Evolutionary conservation across 2,888 invertebrate species (phyloP).

Genomic region (Trilocha varians): DNA sequence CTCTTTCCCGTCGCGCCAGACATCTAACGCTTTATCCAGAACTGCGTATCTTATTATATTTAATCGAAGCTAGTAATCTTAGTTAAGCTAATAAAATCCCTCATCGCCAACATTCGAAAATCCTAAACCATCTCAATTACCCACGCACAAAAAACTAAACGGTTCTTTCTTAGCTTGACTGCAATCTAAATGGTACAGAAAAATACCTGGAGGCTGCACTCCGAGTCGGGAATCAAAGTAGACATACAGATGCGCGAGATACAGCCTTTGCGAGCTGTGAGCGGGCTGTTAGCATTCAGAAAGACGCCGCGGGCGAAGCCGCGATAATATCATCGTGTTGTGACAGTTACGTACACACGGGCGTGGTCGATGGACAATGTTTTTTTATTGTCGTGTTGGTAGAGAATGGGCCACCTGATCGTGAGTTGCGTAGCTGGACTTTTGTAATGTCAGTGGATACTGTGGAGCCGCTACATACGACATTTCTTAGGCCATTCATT

Average conservation of each 20-base stretch:
- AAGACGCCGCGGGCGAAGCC: conserved; percentile 60
- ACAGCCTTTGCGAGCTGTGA: conserved; percentile 43
- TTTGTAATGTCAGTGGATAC: too few species aligned
- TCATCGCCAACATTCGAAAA: too few species aligned
- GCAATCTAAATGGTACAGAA: conserved; percentile 59
- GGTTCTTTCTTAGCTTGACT: conserved; percentile 20
- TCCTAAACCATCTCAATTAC: not conserved
- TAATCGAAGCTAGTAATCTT: too few species aligned
- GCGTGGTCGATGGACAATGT: conserved; percentile 4
- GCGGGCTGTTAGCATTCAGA: conserved; percentile 67
- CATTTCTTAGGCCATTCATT: too few species aligned
- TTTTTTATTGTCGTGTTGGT: conserved; percentile 6
- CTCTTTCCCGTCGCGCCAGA: too few species aligned
- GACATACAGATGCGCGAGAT: conserved; percentile 49
- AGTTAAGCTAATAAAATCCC: too few species aligned
- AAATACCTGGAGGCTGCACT: conserved; percentile 48
- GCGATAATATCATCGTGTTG: conserved; percentile 59
- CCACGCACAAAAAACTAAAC: conserved; percentile 27
- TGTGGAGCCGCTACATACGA: too few species aligned
- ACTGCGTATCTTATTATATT: too few species aligned
- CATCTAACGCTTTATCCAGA: too few species aligned
- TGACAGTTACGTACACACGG: conserved; percentile 25
- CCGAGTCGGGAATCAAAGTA: conserved; percentile 45
- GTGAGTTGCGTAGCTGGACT: not conserved
- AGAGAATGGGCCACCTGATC: not conserved